Evolutionary conservation across 2,113 vertebrate species (phyloP).

Genomic region (Coreoperca whiteheadi): DNA sequence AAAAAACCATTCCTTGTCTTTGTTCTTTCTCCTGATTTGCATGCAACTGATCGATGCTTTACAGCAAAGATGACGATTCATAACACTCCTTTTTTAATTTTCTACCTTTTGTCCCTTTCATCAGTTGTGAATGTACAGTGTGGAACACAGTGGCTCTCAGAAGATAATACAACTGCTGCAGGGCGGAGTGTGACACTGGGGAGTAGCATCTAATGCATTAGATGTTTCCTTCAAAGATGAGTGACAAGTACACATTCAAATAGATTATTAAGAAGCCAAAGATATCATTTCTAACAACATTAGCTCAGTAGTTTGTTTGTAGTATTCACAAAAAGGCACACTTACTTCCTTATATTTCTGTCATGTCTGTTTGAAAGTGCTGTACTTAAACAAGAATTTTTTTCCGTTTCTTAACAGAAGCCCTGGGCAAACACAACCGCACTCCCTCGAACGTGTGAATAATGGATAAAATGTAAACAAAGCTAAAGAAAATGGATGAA

Average conservation of each 20-base stretch:
- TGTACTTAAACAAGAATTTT: background rate
- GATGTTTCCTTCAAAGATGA: background rate
- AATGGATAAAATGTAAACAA: background rate
- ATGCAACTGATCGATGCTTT: conserved; percentile 59
- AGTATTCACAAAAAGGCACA: too few relatives aligned
- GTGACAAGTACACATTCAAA: background rate
- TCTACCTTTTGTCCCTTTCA: background rate
- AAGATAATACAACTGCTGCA: background rate
- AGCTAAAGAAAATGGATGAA: conserved; percentile 30
- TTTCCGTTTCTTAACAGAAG: background rate
- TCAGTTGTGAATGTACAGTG: conserved; percentile 3
- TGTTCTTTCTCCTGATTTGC: conserved; percentile 20
- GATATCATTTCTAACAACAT: background rate
- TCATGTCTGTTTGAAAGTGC: background rate
- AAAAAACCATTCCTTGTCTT: conserved; percentile 16
- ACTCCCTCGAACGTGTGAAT: background rate
- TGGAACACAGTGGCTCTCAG: background rate
- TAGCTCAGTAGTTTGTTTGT: background rate
- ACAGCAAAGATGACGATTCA: conserved; percentile 60
- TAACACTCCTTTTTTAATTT: conserved; percentile 43
- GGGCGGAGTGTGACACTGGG: background rate
- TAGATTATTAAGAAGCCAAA: background rate
- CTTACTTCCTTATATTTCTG: background rate
- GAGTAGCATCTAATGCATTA: background rate
- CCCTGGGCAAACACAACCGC: background rate